Conservation (phyloP, 2,113 vertebrate genomes). For the Eretmochelys imbricata region DNA sequence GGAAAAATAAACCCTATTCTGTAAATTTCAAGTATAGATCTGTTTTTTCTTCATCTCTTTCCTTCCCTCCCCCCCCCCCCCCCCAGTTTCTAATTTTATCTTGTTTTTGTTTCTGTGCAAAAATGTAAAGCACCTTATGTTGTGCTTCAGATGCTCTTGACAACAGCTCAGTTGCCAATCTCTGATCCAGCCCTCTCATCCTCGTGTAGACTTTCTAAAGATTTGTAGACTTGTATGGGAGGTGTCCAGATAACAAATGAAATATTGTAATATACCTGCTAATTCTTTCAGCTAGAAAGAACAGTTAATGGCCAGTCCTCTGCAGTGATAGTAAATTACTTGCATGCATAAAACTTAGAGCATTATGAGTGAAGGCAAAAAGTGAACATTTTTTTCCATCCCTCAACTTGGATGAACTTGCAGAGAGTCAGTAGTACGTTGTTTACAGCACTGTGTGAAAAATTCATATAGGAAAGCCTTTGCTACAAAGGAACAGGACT, state of each 20-base stretch:
- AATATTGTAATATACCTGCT: neutral
- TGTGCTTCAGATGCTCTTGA: neutral
- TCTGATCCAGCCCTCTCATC: neutral
- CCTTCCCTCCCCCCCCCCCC: accelerated
- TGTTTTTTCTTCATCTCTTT: neutral
- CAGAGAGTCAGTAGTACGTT: neutral
- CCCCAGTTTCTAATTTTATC: accelerated
- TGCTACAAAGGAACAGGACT: neutral
- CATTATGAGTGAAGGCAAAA: neutral
- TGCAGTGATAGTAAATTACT: neutral
- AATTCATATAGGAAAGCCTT: neutral
- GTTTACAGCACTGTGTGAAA: neutral
- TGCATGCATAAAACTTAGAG: neutral
- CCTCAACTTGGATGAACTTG: neutral
- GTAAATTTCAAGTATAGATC: neutral
- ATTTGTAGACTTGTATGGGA: neutral
- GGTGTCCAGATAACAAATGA: neutral
- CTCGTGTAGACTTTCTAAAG: neutral
- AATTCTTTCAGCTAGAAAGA: neutral
- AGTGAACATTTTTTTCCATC: neutral
- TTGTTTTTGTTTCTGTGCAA: neutral
- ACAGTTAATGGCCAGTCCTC: neutral
- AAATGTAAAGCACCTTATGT: neutral
- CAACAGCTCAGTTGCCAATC: neutral
- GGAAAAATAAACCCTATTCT: neutral